A percentile compares a stretch with the other conserved stretches of the same genome.
phyloP scores from a whole-genome alignment of 2,113 vertebrate species.

The Poecilia latipinna region DNA sequence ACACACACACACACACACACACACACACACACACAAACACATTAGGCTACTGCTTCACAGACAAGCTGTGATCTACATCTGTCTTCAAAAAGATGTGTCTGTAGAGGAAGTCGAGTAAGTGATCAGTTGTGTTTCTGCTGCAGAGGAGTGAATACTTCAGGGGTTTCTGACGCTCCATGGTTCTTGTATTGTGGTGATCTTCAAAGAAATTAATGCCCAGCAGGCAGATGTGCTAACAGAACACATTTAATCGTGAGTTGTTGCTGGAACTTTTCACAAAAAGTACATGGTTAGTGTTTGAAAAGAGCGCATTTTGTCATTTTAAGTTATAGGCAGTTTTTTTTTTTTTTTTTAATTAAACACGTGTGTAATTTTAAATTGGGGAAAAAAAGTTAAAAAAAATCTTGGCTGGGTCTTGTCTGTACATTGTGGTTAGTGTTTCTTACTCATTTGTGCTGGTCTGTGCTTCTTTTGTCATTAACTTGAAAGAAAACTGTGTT shows the following conservation, averaged over 20 bases:
- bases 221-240: neutral
- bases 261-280: neutral
- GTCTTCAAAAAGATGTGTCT: neutral
- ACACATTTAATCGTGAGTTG: neutral
- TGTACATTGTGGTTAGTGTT: neutral
- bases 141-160: neutral
- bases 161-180: neutral
- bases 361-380: no score
- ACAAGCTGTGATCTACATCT: neutral
- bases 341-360: no score
- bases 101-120: neutral
- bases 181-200: neutral
- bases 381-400: no score
- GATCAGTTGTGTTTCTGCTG: neutral
- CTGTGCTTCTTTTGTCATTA: neutral
- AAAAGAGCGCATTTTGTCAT: no score
- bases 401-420: no score
- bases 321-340: no score
- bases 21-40: neutral
- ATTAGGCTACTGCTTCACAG: neutral
- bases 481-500: neutral
- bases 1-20: neutral
- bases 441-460: neutral
- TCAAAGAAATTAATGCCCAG: neutral
- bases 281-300: no score